phyloP scores from a whole-genome alignment of 2,888 invertebrate genomes.

The Melieria omissa region DNA sequence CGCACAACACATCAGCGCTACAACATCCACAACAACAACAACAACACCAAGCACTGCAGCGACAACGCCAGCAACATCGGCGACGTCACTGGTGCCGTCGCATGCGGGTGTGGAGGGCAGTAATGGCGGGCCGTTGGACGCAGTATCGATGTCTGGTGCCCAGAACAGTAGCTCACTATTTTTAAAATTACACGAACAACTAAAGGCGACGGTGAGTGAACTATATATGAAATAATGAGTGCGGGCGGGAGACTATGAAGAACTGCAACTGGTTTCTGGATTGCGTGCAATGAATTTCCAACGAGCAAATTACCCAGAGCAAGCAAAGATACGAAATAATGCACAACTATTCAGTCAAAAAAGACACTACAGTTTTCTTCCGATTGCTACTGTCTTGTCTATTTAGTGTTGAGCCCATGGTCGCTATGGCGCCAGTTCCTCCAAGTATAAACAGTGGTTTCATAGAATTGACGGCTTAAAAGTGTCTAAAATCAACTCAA shows the following conservation, averaged over 20 bases:
- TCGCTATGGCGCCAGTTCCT: too few relatives aligned
- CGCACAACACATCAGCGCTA: constrained; percentile 50
- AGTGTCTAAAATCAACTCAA: not conserved
- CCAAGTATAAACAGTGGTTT: too few relatives aligned
- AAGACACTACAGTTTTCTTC: too few relatives aligned
- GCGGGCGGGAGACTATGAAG: not conserved
- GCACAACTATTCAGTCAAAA: too few relatives aligned
- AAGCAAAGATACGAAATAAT: too few relatives aligned
- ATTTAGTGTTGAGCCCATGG: too few relatives aligned
- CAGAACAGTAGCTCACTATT: constrained; percentile 50
- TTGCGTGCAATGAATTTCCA: not conserved
- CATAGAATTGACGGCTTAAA: too few relatives aligned
- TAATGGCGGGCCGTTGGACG: constrained; percentile 7
- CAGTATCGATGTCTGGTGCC: not conserved
- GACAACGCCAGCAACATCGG: constrained; percentile 25
- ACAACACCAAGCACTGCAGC: constrained; percentile 17
- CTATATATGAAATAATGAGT: not conserved
- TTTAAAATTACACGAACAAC: constrained; percentile 55
- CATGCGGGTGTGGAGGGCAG: not conserved
- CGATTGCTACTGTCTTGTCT: too few relatives aligned
- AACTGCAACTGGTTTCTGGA: not conserved
- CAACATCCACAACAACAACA: constrained; percentile 27
- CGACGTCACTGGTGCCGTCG: constrained; percentile 5
- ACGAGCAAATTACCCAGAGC: too few relatives aligned
- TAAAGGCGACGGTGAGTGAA: constrained; percentile 55